These are phyloP conservation scores for Opisthocomus hoazin DNA, from an alignment of 2,113 vertebrate species.

Conservation along the genomic window DNA sequence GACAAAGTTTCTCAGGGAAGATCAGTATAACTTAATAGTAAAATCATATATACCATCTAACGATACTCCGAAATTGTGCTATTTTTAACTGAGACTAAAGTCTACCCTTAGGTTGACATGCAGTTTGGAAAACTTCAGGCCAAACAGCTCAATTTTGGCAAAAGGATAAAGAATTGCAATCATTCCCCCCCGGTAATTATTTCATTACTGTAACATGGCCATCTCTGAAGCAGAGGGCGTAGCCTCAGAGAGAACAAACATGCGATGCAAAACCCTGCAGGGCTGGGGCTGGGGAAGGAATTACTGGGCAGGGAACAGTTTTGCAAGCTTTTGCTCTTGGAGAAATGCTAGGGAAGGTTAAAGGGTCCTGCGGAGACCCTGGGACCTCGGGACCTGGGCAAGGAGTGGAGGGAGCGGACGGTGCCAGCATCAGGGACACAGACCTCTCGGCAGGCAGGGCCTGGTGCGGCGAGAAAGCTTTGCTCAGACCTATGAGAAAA, in stretches of 20 bases:
- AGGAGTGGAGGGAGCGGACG: neutral
- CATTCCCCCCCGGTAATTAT: neutral
- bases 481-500: neutral
- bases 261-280: neutral
- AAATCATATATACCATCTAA: neutral
- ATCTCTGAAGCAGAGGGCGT: constrained; percentile 1
- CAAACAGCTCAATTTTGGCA: neutral
- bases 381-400: neutral
- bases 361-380: neutral
- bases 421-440: neutral
- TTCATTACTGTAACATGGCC: constrained; percentile 20
- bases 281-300: neutral
- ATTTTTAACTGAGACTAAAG: neutral
- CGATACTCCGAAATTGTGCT: neutral
- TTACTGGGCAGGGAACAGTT: neutral
- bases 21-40: neutral
- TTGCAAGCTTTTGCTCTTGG: neutral
- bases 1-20: neutral
- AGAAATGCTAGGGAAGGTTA: neutral
- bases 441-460: neutral
- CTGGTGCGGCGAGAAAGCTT: neutral
- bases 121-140: neutral
- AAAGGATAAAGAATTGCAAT: neutral
- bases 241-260: neutral
- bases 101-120: neutral